Percentiles rank a stretch among this genome's conserved stretches.
Conservation (phyloP, 2,797 vertebrate species). For the Chaetodon trifasciatus region DNA sequence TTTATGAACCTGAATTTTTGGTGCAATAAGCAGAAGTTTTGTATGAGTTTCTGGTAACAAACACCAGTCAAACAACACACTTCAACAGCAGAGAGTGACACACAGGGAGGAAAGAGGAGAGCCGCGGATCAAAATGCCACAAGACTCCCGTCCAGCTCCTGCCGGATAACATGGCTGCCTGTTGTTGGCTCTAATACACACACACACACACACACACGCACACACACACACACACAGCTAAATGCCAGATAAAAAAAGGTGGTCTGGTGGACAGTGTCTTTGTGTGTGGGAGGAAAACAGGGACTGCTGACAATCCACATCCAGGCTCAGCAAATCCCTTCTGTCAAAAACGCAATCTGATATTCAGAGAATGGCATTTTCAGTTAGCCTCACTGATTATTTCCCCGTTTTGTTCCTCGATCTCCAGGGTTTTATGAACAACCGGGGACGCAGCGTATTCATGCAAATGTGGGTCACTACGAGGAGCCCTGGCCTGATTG, state of each 20-base stretch:
- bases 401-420: neutral
- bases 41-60: neutral
- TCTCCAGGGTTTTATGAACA: neutral
- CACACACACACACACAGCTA: conserved; percentile 13
- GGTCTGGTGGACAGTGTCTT: conserved; percentile 10
- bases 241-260: conserved; percentile 40
- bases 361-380: conserved; percentile 9
- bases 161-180: conserved; percentile 46
- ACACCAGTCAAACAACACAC: neutral
- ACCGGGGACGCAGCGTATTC: no score
- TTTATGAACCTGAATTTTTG: neutral
- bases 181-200: neutral
- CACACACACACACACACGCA: conserved; percentile 6
- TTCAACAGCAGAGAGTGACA: neutral
- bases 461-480: neutral
- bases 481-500: neutral
- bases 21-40: neutral
- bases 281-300: conserved; percentile 12
- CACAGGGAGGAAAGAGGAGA: neutral
- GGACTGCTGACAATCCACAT: neutral
- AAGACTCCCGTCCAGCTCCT: conserved; percentile 27
- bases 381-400: conserved; percentile 1
- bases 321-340: neutral
- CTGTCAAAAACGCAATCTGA: neutral
- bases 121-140: conserved; percentile 34